Conservation (phyloP, 2,888 invertebrate genomes). For the Mycalesis mineus region DNA sequence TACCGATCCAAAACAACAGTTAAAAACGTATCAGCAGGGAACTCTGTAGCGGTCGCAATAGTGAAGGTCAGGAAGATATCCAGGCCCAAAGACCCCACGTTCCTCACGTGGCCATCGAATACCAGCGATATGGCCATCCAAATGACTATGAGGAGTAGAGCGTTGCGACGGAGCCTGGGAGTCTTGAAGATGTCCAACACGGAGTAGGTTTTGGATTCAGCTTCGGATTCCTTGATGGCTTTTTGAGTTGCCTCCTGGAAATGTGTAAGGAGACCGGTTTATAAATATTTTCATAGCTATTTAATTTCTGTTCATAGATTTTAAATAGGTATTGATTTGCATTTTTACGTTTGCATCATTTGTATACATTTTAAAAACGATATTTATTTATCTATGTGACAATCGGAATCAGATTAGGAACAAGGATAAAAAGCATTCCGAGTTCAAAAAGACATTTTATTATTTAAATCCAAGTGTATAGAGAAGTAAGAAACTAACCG, state of each 20-base stretch:
- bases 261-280: too few relatives aligned
- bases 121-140: slow-evolving; percentile 95
- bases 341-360: too few relatives aligned
- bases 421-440: too few relatives aligned
- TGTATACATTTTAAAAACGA: too few relatives aligned
- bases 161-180: slow-evolving; percentile 85
- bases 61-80: slow-evolving; percentile 92
- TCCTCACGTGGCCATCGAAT: slow-evolving; percentile 92
- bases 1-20: slow-evolving; percentile 84
- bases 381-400: too few relatives aligned
- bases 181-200: slow-evolving; percentile 89
- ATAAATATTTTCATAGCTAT: too few relatives aligned
- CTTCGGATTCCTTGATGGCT: slow-evolving; percentile 84
- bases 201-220: slow-evolving; percentile 83
- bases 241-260: slow-evolving; percentile 82
- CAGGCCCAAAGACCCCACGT: slow-evolving; percentile 89
- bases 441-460: too few relatives aligned
- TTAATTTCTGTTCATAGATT: too few relatives aligned
- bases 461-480: too few relatives aligned
- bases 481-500: slow-evolving; percentile 78
- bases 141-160: slow-evolving; percentile 86
- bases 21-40: slow-evolving; percentile 90
- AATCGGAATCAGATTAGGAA: too few relatives aligned
- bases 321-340: too few relatives aligned
- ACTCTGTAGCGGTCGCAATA: slow-evolving; percentile 88